Evolutionary conservation across 2,888 invertebrate genomes (phyloP).

Genomic region (Acronicta aceris): DNA sequence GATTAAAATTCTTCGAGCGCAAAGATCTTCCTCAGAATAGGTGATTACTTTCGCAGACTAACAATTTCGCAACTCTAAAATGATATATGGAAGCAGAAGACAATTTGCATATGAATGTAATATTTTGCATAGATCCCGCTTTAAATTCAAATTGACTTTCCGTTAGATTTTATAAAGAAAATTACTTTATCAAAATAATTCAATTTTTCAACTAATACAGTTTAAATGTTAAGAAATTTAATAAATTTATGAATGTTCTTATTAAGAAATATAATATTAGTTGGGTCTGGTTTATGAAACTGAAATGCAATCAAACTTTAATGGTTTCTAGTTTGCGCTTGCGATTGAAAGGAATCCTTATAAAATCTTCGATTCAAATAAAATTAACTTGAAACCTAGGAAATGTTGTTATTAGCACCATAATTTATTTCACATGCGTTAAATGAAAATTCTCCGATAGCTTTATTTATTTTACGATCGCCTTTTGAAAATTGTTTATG

Average conservation of each 20-base stretch:
- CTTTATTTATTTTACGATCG: slow-evolving; percentile 39
- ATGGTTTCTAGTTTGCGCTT: slow-evolving; percentile 54
- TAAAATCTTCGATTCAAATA: slow-evolving; percentile 54
- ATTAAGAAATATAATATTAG: slow-evolving; percentile 14
- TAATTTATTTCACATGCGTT: slow-evolving; percentile 15
- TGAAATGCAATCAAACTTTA: slow-evolving; percentile 41
- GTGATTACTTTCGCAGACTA: slow-evolving; percentile 35
- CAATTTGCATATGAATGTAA: slow-evolving; percentile 52
- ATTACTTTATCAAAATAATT: slow-evolving; percentile 9
- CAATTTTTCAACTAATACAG: slow-evolving; percentile 1
- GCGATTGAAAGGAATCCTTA: slow-evolving; percentile 61
- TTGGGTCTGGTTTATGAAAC: slow-evolving; percentile 20
- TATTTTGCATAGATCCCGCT: slow-evolving; percentile 50
- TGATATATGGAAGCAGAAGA: slow-evolving; percentile 38
- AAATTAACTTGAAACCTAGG: slow-evolving; percentile 63
- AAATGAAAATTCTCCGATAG: slow-evolving; percentile 58
- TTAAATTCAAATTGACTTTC: slow-evolving; percentile 52
- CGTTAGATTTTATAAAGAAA: slow-evolving; percentile 27
- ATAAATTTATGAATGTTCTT: too few relatives aligned
- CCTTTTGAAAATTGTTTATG: slow-evolving; percentile 22
- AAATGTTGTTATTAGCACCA: slow-evolving; percentile 47
- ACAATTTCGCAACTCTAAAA: slow-evolving; percentile 37
- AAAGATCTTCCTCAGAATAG: slow-evolving; percentile 15
- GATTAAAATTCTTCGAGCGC: slow-evolving; percentile 14
- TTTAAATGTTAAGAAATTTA: background rate